Evolutionary conservation across 2,113 vertebrate genomes (phyloP), one percentile per base, ranked within the genome.

Genomic region (Eublepharis macularius): DNA sequence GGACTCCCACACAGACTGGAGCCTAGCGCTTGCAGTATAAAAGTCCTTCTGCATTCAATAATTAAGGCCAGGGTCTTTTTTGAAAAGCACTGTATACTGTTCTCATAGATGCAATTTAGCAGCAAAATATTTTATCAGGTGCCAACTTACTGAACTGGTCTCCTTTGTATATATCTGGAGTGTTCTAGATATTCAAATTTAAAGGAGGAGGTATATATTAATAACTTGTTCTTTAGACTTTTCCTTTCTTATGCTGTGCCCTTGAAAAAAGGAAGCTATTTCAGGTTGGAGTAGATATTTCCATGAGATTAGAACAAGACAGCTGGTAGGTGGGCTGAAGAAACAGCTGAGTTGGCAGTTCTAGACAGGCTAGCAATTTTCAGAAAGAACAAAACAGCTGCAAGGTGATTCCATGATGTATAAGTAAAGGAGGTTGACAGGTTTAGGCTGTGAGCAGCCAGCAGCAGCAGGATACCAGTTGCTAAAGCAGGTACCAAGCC

Each of bases 351-450:
- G 65, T 74, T 36, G 5, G 68, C 84, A 80, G 41, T 80, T 86
- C 34, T 73, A 32, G 84, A 41, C 36, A 65, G 54, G 32, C 68
- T 74, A 66, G 77, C 69, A 74, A 43, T 80, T 86, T 80, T 80
- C 10, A 24, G 57, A 49, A 77, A 80, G 84, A 74, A 86, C 41
- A 74, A 80, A 80, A 80, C 76, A 86, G 77, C 68, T 86, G 77
- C 84, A 41, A 80, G 70, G 69, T 80, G 77, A 74, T 73, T 74
- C 34, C 70, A 26, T 80, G 77, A 74, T 80, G 69, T 80, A 86
- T 63, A 86, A 74, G 69, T 80, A 86, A 86, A 86, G 69, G 68
- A 80, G 54, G 69, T 54, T 86, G 84, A 80, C 57, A 86, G 78
- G 77, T 65, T 74, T 47, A 74, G 63, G 68, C 57, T 39, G 41